phyloP scores from a whole-genome alignment of 2,888 invertebrate species.

The Agrotis puta region DNA sequence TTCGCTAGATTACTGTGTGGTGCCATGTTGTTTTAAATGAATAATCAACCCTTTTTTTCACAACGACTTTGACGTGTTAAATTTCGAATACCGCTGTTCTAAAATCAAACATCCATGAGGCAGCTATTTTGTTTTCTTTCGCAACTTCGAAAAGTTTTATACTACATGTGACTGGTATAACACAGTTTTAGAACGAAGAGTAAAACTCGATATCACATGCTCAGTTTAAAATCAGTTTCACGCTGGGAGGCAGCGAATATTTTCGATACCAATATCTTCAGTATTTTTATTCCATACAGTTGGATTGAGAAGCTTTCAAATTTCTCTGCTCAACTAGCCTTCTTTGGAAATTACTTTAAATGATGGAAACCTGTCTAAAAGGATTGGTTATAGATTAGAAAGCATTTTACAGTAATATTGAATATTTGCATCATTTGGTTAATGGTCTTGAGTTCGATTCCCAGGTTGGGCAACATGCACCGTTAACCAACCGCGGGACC shows the following conservation, averaged over 20 bases:
- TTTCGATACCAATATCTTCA: conserved; percentile 26
- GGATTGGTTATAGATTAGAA: too few relatives aligned
- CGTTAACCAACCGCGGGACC: too few relatives aligned
- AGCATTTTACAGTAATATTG: neutral
- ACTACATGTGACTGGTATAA: conserved; percentile 7
- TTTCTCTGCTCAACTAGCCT: neutral
- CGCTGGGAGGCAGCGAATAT: conserved; percentile 23
- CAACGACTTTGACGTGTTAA: too few relatives aligned
- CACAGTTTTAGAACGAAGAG: conserved; percentile 9
- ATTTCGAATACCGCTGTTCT: neutral
- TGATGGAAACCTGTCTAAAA: neutral
- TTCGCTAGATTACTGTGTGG: neutral
- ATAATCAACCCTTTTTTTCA: neutral
- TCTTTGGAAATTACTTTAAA: neutral
- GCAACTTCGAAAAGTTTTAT: neutral
- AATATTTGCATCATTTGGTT: neutral
- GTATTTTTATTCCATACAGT: conserved; percentile 28
- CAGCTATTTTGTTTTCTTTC: neutral
- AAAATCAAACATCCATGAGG: conserved; percentile 8
- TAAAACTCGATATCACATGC: conserved; percentile 13
- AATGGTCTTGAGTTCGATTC: too few relatives aligned
- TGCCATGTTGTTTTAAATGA: neutral
- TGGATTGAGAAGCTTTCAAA: neutral
- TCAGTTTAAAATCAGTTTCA: conserved; percentile 31
- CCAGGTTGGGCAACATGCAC: too few relatives aligned